phyloP scores from a whole-genome alignment of 2,113 vertebrate genomes.

The Siniperca knerii region DNA sequence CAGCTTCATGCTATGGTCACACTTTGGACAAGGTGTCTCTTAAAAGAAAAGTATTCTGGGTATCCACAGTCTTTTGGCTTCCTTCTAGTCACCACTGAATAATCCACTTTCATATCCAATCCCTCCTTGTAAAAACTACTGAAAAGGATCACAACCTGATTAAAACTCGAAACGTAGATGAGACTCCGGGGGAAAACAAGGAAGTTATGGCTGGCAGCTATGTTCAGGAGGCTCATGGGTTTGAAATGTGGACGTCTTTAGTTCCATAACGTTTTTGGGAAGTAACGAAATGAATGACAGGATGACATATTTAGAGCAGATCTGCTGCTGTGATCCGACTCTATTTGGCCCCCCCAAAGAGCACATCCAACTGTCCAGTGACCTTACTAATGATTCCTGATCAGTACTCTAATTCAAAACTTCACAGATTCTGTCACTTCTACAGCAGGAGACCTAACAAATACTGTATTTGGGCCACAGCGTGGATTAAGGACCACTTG shows the following conservation, averaged over 20 bases:
- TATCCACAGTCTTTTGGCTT: background rate
- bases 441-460: conserved; percentile 25
- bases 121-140: background rate
- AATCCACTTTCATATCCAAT: background rate
- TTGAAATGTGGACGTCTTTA: conserved; percentile 2
- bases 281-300: background rate
- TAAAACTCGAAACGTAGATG: background rate
- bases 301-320: conserved; percentile 27
- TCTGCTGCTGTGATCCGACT: conserved; percentile 28
- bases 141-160: background rate
- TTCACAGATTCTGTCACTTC: background rate
- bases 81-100: background rate
- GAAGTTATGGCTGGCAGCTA: background rate
- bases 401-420: conserved; percentile 7
- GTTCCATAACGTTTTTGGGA: background rate
- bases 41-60: background rate
- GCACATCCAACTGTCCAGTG: background rate
- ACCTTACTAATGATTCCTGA: background rate
- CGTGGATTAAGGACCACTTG: conserved; percentile 49
- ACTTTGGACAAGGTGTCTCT: background rate
- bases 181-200: background rate
- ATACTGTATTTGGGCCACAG: conserved; percentile 45
- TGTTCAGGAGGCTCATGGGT: background rate
- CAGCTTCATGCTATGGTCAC: background rate
- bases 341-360: conserved; percentile 8